These are phyloP conservation scores for Hypocryptadius cinnamomeus DNA, from an alignment of 2,113 vertebrate species.

Conservation along the genomic window DNA sequence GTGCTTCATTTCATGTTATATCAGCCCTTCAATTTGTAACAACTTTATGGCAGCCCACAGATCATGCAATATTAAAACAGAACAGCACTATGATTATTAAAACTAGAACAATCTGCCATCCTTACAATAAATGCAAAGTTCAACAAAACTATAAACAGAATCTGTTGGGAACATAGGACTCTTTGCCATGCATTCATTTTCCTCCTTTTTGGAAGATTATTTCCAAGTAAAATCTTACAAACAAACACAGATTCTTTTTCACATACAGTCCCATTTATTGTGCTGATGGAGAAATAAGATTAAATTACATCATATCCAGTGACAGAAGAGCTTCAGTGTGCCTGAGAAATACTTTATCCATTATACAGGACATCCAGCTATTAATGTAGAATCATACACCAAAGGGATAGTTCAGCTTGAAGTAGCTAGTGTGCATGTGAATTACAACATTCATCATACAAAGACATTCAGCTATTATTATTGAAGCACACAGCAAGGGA, in stretches of 20 bases:
- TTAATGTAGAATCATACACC: not conserved
- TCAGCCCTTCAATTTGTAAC: slow-evolving; percentile 68
- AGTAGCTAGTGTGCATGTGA: not conserved
- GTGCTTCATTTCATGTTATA: slow-evolving; percentile 76
- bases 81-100: slow-evolving; percentile 42
- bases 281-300: slow-evolving; percentile 8
- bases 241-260: not conserved
- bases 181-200: not conserved
- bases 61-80: slow-evolving; percentile 67
- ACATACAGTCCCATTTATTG: not conserved
- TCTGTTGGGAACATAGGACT: not conserved
- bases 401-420: not conserved
- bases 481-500: not conserved
- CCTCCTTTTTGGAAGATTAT: not conserved
- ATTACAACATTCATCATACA: not conserved
- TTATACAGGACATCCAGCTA: not conserved
- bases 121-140: slow-evolving; percentile 13
- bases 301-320: not conserved
- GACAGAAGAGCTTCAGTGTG: not conserved
- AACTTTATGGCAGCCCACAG: slow-evolving; percentile 60
- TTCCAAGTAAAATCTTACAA: slow-evolving; percentile 4
- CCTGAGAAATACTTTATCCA: not conserved
- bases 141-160: slow-evolving; percentile 4
- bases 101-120: slow-evolving; percentile 51
- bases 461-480: not conserved